A percentile compares a stretch with the other conserved stretches of the same genome.
Conservation (phyloP, 2,888 invertebrate species). For the Diplazon laetatorius region DNA sequence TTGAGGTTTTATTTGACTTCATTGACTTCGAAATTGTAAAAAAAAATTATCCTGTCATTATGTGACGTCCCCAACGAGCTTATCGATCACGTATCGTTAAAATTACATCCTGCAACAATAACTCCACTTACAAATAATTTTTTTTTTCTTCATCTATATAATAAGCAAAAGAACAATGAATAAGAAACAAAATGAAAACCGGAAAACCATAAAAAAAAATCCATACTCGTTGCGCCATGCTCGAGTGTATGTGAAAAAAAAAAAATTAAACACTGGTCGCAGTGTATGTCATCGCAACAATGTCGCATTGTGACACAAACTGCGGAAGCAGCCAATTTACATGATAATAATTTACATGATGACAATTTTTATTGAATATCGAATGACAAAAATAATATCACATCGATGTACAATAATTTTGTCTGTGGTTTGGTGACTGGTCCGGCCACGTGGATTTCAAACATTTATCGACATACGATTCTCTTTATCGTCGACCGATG, state of each 20-base stretch:
- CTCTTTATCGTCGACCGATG: conserved; percentile 8
- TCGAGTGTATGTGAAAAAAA: neutral
- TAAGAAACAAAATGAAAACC: no score
- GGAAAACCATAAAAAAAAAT: no score
- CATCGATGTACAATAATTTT: neutral
- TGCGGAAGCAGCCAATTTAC: neutral
- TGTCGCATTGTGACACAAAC: neutral
- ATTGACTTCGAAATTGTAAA: neutral
- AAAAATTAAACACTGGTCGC: neutral
- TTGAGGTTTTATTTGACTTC: no score
- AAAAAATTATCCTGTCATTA: neutral
- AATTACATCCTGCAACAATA: no score
- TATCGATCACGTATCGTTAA: no score
- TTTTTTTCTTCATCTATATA: no score
- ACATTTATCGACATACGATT: conserved; percentile 7
- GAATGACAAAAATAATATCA: neutral
- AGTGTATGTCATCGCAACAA: neutral
- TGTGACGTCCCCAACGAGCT: no score
- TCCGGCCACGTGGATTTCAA: neutral
- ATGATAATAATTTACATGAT: neutral
- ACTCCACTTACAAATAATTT: no score
- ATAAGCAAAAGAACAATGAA: no score
- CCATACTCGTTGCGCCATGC: neutral
- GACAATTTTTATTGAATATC: neutral
- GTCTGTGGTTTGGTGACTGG: neutral